Base-by-base conservation (phyloP, 2,113 vertebrate genomes). In the Apus apus region DNA sequence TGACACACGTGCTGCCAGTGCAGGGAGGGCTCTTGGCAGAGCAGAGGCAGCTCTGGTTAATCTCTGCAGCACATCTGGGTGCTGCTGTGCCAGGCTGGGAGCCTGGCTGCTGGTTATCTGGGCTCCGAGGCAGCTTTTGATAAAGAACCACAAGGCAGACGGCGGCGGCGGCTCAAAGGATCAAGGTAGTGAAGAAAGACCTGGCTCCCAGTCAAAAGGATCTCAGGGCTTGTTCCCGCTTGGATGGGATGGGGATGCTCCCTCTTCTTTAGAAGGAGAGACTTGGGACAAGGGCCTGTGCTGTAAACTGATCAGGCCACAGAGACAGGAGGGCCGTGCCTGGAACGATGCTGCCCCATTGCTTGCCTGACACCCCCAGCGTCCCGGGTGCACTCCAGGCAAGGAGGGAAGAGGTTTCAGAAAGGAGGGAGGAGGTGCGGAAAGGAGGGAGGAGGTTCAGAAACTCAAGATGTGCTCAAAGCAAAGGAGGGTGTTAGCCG, bases 111-210 rank as follows among this genome's bases (percentile, higher is more conserved):
- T 3, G 2, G 38, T 96, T 95, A 96, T 92, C 95, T 50, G 89
- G 78, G 66, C 78, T 95, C 67, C 71, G 56, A 45, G 78, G 9
- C 79, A 77, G 89, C 32, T 50, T 93, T 71, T 93, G 96, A 91
- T 93, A 94, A 86, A 66, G 91, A 93, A 68, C 93, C 94, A 45
- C 93, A 58, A 67, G 94, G 85, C 87, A 96, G 95, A 94, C 38
- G 0, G 89, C 0, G 8, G 76, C 20, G 0, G 91, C 62, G 4
- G 67, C 93, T 72, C 81, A 36, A 79, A 81, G 38, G 61, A 94
- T 76, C 67, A 19, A 86, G 85, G 89, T 21, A 62, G 45, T 0
- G 3, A 89, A 45, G 67, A 77, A 80, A 91, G 68, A n/a, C 27
- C 71, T 77, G 94, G 93, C 65, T 95, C 32, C 3, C 3, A 94